Conservation (phyloP, 2,113 vertebrate species). For the Spheniscus mendiculus region DNA sequence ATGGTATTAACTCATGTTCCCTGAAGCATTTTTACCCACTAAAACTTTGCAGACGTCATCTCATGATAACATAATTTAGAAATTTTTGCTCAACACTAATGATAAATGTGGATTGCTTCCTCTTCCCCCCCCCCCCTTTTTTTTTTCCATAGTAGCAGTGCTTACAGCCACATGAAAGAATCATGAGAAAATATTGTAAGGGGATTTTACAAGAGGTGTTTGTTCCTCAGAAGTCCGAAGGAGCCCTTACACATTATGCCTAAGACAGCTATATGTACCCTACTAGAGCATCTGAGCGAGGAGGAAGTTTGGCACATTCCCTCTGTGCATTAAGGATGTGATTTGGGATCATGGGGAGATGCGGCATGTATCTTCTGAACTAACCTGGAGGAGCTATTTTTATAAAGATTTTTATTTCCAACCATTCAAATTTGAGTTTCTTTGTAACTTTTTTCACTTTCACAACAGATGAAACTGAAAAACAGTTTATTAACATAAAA, state of each 20-base stretch:
- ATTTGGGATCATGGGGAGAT: neutral
- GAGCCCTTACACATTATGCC: neutral
- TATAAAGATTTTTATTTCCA: neutral
- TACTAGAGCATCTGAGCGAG: neutral
- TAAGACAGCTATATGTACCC: neutral
- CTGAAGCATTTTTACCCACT: neutral
- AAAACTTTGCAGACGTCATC: neutral
- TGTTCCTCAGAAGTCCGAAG: neutral
- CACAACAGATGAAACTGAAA: neutral
- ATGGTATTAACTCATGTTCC: neutral
- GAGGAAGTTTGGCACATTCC: neutral
- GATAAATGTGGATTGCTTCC: conserved; percentile 9
- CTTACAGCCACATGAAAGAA: neutral
- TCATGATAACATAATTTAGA: neutral
- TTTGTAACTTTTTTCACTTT: neutral
- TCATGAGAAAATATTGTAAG: neutral
- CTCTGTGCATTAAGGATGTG: neutral
- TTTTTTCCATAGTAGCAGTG: neutral
- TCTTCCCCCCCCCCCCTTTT: neutral
- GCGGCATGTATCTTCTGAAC: neutral
- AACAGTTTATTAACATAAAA: no score
- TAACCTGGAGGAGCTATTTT: neutral
- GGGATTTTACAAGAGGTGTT: neutral
- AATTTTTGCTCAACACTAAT: neutral
- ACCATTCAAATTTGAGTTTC: neutral